Evolutionary conservation across 2,888 invertebrate genomes (phyloP).

Genomic region (Taenaris catops): DNA sequence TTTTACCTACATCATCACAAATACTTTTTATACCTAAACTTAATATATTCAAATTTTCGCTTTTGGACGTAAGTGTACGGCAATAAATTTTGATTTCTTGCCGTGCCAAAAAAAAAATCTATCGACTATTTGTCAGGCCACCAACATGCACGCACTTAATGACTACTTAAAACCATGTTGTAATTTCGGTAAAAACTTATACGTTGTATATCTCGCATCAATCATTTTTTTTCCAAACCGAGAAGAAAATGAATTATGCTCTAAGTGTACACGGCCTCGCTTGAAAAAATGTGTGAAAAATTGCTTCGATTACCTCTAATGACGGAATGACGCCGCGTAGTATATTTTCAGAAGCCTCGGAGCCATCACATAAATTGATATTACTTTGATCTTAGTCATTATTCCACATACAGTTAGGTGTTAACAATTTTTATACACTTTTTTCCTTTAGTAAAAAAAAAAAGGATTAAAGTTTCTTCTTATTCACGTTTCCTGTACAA

Average conservation of each 20-base stretch:
- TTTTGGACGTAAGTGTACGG: neutral
- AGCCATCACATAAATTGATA: conserved; percentile 43
- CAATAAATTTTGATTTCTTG: conserved; percentile 27
- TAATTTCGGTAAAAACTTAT: conserved; percentile 49
- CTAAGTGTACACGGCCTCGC: conserved; percentile 49
- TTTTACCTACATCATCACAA: too few species aligned
- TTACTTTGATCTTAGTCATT: conserved; percentile 40
- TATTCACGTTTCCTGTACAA: too few species aligned
- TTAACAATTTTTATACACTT: too few species aligned
- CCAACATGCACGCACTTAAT: conserved; percentile 35
- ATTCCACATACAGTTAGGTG: conserved; percentile 30
- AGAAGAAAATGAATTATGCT: conserved; percentile 59
- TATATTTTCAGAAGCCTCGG: conserved; percentile 43
- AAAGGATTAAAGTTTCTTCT: too few species aligned
- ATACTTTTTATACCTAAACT: too few species aligned
- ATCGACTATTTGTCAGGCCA: conserved; percentile 39
- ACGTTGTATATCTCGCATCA: conserved; percentile 48
- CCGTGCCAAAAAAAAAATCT: conserved; percentile 31
- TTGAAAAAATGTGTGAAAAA: conserved; percentile 69
- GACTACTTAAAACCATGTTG: conserved; percentile 43
- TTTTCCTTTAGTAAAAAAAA: too few species aligned
- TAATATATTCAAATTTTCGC: too few species aligned
- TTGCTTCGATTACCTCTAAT: conserved; percentile 62
- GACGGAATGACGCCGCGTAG: conserved; percentile 46
- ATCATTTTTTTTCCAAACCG: conserved; percentile 60